Base-by-base conservation (phyloP, 1,140 invertebrate species). In the Drosophila burlai region DNA sequence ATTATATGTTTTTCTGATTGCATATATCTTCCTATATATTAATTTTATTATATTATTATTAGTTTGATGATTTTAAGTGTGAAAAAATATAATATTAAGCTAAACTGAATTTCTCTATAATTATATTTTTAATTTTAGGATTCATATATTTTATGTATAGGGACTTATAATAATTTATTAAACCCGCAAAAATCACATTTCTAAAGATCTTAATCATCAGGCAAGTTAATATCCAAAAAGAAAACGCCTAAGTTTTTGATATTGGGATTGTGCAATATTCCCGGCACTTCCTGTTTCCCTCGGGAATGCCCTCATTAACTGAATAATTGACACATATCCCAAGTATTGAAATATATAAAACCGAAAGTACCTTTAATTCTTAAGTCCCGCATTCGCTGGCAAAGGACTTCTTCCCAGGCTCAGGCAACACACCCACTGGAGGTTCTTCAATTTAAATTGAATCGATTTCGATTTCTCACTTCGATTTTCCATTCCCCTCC, bases 401-500 rank as follows among this genome's bases (percentile, higher is more conserved):
- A 11, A 62, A 59, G 68, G 71, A 47, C 69, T 58, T 55, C 64
- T 79, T 78, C 75, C 76, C 76, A 79, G 76, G 75, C 76, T 79
- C 75, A 24, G 73, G 43, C 47, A 18, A 66, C 80, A 79, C 81
- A 62, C 81, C 76, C 77, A 84, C 81, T 50, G 66, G 49, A 79
- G 47, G 77, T 77, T 89, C 83, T 83, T 89, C 45, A 89, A 55
- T 86, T 86, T 83, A 89, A 87, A 89, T 89, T 87, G 81, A 85
- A 89, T 84, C 76, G 68, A 80, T 76, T 83, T 47, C 72, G 47
- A 55, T 13, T 38, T 18, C 47, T 59, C 31, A 34, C 38, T 46
- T 29, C 21, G 66, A 69, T 50, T 63, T 62, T 31, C 18, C 24
- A 1, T 8, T 29, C 10, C n/a, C 24, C 16, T 49, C 34, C 15